These are phyloP conservation scores for Diloba caeruleocephala DNA, from an alignment of 2,888 invertebrate genomes.

Conservation along the genomic window DNA sequence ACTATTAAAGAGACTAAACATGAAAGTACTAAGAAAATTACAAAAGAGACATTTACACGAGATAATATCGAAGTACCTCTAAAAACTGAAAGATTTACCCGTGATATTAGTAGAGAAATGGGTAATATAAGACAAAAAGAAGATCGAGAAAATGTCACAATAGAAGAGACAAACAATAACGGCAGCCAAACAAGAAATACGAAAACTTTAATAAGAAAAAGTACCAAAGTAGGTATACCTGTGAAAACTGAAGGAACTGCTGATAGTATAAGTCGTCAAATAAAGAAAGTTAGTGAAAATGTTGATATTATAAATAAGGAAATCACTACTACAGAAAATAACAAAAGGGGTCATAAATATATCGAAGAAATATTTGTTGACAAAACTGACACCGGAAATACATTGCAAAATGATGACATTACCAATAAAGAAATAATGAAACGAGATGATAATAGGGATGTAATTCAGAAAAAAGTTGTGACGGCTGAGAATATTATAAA, in stretches of 20 bases:
- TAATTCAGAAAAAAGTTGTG: slow-evolving; percentile 14
- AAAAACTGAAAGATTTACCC: slow-evolving; percentile 38
- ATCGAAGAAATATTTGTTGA: background rate
- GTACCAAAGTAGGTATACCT: slow-evolving; percentile 26
- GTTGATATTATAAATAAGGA: slow-evolving; percentile 4
- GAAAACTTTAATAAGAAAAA: slow-evolving; percentile 28
- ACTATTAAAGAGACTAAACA: slow-evolving; percentile 16
- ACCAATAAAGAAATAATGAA: slow-evolving; percentile 24
- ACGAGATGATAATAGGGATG: slow-evolving; percentile 15
- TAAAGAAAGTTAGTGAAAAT: background rate
- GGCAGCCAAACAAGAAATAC: slow-evolving; percentile 14
- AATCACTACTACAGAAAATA: slow-evolving; percentile 10
- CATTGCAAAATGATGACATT: slow-evolving; percentile 11
- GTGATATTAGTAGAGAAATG: slow-evolving; percentile 42
- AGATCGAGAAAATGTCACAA: slow-evolving; percentile 9
- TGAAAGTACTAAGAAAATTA: slow-evolving; percentile 8
- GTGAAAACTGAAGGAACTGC: slow-evolving; percentile 27
- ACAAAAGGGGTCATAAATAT: background rate
- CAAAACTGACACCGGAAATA: slow-evolving; percentile 6
- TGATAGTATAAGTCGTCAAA: background rate
- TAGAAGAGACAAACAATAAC: slow-evolving; percentile 9
- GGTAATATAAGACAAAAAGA: slow-evolving; percentile 27
- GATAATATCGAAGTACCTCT: slow-evolving; percentile 30
- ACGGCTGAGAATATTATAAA: slow-evolving; percentile 47
- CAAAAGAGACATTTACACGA: slow-evolving; percentile 20